These are phyloP conservation scores for Carposina sasakii DNA, from an alignment of 1,140 invertebrate genomes.

Conservation along the genomic window DNA sequence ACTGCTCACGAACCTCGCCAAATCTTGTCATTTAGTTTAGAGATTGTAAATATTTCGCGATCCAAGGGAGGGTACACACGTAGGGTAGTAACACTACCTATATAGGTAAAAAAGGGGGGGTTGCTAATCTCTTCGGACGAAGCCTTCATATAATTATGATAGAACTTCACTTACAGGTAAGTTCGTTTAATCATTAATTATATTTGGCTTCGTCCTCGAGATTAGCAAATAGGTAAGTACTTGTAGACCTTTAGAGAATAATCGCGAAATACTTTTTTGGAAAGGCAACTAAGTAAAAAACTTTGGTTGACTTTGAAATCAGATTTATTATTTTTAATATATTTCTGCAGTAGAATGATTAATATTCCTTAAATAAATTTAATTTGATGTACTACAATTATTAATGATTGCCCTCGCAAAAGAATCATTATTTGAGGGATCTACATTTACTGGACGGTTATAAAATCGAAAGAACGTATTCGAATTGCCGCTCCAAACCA, in stretches of 20 bases:
- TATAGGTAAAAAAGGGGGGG: too few relatives aligned
- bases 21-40: neutral
- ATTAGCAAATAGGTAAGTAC: neutral
- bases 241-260: neutral
- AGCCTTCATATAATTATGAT: constrained; percentile 9
- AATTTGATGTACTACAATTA: neutral
- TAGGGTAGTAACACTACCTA: too few relatives aligned
- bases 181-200: constrained; percentile 10
- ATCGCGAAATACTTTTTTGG: neutral
- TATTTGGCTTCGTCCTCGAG: neutral
- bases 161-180: constrained; percentile 13
- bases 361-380: neutral
- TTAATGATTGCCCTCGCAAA: neutral
- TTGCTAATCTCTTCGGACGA: constrained; percentile 6
- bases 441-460: neutral
- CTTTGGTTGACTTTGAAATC: neutral
- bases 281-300: neutral
- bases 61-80: neutral
- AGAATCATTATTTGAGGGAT: neutral
- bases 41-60: constrained; percentile 5
- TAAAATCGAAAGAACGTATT: constrained; percentile 24
- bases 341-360: neutral
- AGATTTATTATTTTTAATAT: neutral
- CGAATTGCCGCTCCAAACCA: constrained; percentile 16
- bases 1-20: neutral